phyloP scores from a whole-genome alignment of 2,888 invertebrate species.

The Rhodophaea formosa region DNA sequence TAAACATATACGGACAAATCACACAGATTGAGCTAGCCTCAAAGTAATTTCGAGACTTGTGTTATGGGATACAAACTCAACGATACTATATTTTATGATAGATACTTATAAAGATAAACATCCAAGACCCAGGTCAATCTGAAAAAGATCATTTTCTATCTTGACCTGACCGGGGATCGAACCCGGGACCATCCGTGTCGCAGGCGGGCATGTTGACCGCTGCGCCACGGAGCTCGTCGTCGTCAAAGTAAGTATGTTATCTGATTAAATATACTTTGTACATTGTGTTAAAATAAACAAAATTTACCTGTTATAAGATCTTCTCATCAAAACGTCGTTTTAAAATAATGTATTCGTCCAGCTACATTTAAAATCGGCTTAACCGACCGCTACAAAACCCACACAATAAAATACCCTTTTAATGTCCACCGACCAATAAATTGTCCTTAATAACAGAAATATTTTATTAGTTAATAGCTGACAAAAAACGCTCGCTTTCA shows the following conservation, averaged over 20 bases:
- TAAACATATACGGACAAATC: no score
- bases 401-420: conserved; percentile 73
- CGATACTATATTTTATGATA: no score
- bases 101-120: no score
- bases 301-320: background rate
- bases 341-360: conserved; percentile 50
- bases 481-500: conserved; percentile 69
- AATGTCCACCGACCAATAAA: conserved; percentile 69
- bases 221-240: no score
- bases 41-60: no score
- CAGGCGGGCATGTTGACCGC: no score
- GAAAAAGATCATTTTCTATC: no score
- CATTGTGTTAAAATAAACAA: background rate
- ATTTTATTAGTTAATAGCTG: conserved; percentile 63
- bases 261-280: background rate
- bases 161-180: no score
- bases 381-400: conserved; percentile 58
- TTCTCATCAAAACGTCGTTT: conserved; percentile 14
- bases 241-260: background rate
- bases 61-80: no score
- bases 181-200: no score
- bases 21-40: no score
- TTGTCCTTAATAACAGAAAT: conserved; percentile 73
- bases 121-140: no score
- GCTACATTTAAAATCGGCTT: conserved; percentile 50